Percentiles rank a stretch among this genome's conserved stretches.
Evolutionary conservation across 2,113 vertebrate genomes (phyloP).

Genomic region (Athene noctua): DNA sequence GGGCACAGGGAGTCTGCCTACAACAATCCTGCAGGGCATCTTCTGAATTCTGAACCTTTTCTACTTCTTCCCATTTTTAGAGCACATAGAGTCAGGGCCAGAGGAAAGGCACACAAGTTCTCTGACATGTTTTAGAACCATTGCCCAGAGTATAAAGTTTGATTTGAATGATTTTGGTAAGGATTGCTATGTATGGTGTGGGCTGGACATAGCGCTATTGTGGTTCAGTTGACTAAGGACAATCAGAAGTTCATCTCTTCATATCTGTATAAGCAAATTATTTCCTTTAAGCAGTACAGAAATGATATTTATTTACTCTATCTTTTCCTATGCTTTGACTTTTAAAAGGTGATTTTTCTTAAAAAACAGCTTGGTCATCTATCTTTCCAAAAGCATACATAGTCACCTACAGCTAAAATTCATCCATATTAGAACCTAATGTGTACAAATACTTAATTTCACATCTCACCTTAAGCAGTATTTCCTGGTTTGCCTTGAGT

Average conservation of each 20-base stretch:
- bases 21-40: background rate
- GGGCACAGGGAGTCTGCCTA: background rate
- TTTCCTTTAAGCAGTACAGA: background rate
- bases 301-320: background rate
- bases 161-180: background rate
- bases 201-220: background rate
- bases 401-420: background rate
- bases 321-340: background rate
- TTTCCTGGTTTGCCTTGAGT: slow-evolving; percentile 28
- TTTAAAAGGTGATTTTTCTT: background rate
- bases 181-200: too few species aligned
- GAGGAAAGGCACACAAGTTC: background rate
- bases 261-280: background rate
- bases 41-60: background rate
- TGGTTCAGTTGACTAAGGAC: background rate
- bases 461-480: background rate
- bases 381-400: background rate
- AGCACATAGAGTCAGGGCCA: background rate
- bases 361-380: background rate
- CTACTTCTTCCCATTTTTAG: background rate
- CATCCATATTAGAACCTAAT: background rate
- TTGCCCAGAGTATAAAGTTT: background rate
- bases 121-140: background rate
- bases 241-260: background rate
- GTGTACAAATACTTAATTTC: background rate